A percentile compares a stretch with the other conserved stretches of the same genome.
Evolutionary conservation across 2,888 invertebrate genomes (phyloP).

Genomic region (Tetropium fuscum): DNA sequence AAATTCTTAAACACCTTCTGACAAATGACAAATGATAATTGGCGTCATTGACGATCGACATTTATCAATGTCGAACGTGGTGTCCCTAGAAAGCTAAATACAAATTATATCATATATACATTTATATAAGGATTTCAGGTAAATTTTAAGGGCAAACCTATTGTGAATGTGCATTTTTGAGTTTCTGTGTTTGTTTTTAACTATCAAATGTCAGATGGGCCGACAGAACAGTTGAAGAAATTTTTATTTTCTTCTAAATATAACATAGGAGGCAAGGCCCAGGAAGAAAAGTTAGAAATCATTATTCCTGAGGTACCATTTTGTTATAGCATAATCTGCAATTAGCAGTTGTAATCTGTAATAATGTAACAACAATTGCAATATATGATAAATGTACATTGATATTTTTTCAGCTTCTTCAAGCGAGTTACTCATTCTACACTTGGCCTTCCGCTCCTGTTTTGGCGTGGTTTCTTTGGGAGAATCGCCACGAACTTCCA

Average conservation of each 20-base stretch:
- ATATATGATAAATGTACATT: too few relatives aligned
- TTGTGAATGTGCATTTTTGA: not conserved
- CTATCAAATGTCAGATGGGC: slow-evolving; percentile 72
- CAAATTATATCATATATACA: too few relatives aligned
- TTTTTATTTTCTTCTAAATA: slow-evolving; percentile 83
- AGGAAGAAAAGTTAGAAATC: slow-evolving; percentile 82
- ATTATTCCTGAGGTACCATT: slow-evolving; percentile 79
- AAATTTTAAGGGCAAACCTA: not conserved
- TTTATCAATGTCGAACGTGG: too few relatives aligned
- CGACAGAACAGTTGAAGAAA: slow-evolving; percentile 81
- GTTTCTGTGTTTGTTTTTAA: slow-evolving; percentile 1
- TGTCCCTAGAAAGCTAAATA: too few relatives aligned
- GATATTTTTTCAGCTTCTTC: slow-evolving; percentile 80
- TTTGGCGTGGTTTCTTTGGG: slow-evolving; percentile 90
- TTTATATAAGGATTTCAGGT: not conserved
- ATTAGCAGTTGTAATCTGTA: not conserved
- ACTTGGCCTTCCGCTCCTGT: slow-evolving; percentile 96
- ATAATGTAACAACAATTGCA: too few relatives aligned
- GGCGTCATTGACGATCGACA: too few relatives aligned
- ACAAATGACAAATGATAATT: too few relatives aligned
- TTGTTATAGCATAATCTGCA: not conserved
- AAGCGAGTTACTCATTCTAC: slow-evolving; percentile 93
- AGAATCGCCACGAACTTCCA: slow-evolving; percentile 70
- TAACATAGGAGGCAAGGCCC: slow-evolving; percentile 70
- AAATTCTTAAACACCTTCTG: too few relatives aligned